Evolutionary conservation across 1,140 invertebrate species (phyloP).

Genomic region (Metopolophium dirhodum): DNA sequence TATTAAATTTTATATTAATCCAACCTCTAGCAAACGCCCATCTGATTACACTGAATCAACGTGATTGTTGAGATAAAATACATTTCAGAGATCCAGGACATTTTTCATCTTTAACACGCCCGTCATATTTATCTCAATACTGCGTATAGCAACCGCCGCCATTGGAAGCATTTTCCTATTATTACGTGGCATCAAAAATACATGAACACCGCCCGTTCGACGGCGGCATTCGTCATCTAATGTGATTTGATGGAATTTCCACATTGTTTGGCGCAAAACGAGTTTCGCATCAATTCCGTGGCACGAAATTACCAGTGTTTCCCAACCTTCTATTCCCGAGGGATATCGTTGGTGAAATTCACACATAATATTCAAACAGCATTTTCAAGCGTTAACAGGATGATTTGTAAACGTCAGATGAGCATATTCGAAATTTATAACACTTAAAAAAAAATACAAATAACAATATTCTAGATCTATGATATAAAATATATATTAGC

Average conservation of each 20-base stretch:
- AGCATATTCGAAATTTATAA: neutral
- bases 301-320: conserved; percentile 39
- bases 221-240: conserved; percentile 14
- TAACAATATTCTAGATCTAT: neutral
- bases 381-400: conserved; percentile 23
- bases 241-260: conserved; percentile 49
- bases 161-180: conserved; percentile 45
- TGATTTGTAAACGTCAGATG: conserved; percentile 2
- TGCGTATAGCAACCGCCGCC: neutral
- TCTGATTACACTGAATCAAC: neutral
- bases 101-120: conserved; percentile 40
- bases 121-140: conserved; percentile 18
- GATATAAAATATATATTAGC: neutral
- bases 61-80: neutral
- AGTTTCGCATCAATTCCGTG: conserved; percentile 30
- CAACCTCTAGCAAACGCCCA: neutral
- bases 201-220: neutral
- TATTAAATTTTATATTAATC: neutral
- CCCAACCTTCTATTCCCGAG: neutral
- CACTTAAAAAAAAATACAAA: neutral
- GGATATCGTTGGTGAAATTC: conserved; percentile 24
- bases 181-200: conserved; percentile 42
- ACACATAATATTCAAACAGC: conserved; percentile 3
- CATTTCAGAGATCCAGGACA: neutral
- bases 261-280: conserved; percentile 33